Evolutionary conservation across 2,888 invertebrate genomes (phyloP), one percentile per base, ranked within the genome.

Genomic region (Phalera bucephala): DNA sequence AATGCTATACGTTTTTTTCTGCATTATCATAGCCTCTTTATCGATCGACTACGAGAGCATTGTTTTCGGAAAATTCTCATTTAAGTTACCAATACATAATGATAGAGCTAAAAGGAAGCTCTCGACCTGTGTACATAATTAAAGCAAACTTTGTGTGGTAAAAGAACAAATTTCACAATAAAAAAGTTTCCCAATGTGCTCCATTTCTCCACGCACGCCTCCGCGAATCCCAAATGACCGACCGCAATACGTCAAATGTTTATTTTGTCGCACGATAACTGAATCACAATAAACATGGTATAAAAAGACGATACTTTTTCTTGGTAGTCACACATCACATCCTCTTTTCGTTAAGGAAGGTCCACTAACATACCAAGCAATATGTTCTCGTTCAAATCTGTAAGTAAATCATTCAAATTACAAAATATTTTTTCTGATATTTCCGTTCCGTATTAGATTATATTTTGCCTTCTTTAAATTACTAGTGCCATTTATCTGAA

Each of bases 351-450:
- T 57, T 61, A 71, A 82, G 85, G 85, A 88, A 89, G 88, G 87
- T 86, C 75, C 57, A 60, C 64, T 65, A 59, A 42, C 63, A 72
- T 71, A 71, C 33, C 64, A 83, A 74, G 77, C 84, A 87, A 84
- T 65, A 89, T 89, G 89, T 81, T 81, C 71, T 80, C 86, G 72
- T 78, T 86, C 46, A 86, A 87, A 87, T 84, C 84, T 87, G 89
- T 89, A 71, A 84, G 88, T 57, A 43, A 15, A 13, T 6, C 5
- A 8, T 12, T 12, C 10, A 10, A 10, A 12, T 25, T 8, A 13
- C 25, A n/a, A n/a, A n/a, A n/a, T n/a, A n/a, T n/a, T n/a, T n/a
- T n/a, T n/a, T n/a, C n/a, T n/a, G n/a, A n/a, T n/a, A n/a, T n/a
- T n/a, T n/a, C n/a, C n/a, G n/a, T n/a, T n/a, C n/a, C n/a, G n/a